phyloP scores from a whole-genome alignment of 2,797 vertebrate species.

The Rhadinocentrus ornatus region DNA sequence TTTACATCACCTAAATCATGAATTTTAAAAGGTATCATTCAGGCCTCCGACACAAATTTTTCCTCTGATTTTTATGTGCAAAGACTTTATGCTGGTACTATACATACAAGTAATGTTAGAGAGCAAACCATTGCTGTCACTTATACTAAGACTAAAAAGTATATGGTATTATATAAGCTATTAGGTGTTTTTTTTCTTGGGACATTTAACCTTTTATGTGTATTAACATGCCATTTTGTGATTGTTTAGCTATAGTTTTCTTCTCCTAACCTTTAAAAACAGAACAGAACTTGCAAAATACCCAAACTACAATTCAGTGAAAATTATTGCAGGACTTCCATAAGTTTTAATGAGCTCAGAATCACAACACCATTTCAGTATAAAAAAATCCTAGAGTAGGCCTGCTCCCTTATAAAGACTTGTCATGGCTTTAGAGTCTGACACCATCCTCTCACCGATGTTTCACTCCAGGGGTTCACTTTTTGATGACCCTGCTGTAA shows the following conservation, averaged over 20 bases:
- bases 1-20: background rate
- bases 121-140: background rate
- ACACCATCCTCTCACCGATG: conserved; percentile 48
- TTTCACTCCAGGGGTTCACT: conserved; percentile 47
- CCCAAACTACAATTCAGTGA: background rate
- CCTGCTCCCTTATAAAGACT: conserved; percentile 17
- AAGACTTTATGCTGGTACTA: too few relatives aligned
- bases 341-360: background rate
- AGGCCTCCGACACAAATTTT: background rate
- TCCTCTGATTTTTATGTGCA: background rate
- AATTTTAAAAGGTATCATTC: background rate
- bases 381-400: background rate
- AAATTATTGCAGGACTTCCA: too few relatives aligned
- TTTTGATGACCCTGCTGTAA: conserved; percentile 62
- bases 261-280: background rate
- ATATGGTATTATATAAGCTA: background rate
- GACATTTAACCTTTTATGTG: too few relatives aligned
- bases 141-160: background rate
- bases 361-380: background rate
- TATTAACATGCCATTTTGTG: background rate
- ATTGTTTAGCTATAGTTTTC: background rate
- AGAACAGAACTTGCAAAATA: background rate
- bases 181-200: background rate
- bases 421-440: conserved; percentile 47
- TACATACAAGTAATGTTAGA: background rate